A percentile compares a stretch with the other conserved stretches of the same genome.
Conservation (phyloP, 2,113 vertebrate species). For the Cheilinus undulatus region DNA sequence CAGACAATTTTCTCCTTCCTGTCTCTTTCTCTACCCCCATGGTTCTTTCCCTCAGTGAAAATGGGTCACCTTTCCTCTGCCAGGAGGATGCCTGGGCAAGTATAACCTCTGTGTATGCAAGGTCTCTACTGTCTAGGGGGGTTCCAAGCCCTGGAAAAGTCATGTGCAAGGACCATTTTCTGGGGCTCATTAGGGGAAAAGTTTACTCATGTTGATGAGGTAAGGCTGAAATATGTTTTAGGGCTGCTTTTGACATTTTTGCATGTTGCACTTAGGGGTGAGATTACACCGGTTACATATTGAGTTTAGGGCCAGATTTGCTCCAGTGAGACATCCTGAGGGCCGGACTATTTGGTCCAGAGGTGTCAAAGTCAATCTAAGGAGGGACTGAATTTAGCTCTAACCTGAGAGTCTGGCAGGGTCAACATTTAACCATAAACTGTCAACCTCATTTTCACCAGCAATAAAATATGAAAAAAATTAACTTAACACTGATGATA, state of each 20-base stretch:
- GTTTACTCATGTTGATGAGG: background rate
- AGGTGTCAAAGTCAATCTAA: no score
- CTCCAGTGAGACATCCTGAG: no score
- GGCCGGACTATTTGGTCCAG: no score
- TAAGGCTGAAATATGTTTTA: conserved; percentile 10
- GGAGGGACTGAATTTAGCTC: no score
- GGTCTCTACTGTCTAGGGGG: conserved; percentile 36
- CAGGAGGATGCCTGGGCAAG: conserved; percentile 58
- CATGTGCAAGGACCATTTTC: conserved; percentile 60
- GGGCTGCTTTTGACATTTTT: background rate
- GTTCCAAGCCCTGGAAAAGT: conserved; percentile 50
- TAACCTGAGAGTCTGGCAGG: no score
- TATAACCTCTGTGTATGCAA: conserved; percentile 47
- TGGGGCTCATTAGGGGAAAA: conserved; percentile 43
- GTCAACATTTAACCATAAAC: no score
- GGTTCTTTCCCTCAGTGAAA: conserved; percentile 73
- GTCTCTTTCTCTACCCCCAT: conserved; percentile 28
- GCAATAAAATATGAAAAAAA: no score
- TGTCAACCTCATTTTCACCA: no score
- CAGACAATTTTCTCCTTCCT: conserved; percentile 7
- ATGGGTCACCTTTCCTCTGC: conserved; percentile 80
- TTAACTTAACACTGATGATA: no score
- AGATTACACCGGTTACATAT: background rate
- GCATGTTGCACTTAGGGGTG: background rate
- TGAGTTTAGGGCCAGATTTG: no score